phyloP scores from a whole-genome alignment of 2,113 vertebrate genomes.

The Salvelinus sp. region DNA sequence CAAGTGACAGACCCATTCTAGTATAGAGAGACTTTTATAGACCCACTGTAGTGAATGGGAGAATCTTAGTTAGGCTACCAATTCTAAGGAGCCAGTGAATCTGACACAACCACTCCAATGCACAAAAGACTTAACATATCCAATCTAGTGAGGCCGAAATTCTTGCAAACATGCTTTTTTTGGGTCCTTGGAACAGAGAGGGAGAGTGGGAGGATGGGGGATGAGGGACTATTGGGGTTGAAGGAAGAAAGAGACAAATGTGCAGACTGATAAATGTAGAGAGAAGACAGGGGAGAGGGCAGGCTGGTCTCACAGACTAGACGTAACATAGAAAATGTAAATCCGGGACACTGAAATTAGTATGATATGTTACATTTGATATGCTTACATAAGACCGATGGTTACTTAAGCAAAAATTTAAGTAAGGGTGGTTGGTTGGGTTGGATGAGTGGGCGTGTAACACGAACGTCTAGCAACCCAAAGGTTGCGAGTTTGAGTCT shows the following conservation, averaged over 20 bases:
- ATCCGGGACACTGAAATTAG: too few relatives aligned
- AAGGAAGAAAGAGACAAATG: neutral
- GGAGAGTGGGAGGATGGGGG: too few relatives aligned
- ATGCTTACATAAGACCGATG: too few relatives aligned
- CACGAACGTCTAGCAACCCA: too few relatives aligned
- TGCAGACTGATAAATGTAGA: neutral
- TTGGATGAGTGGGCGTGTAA: too few relatives aligned
- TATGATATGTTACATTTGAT: too few relatives aligned
- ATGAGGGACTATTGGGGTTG: neutral
- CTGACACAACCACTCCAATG: neutral
- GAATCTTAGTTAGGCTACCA: neutral
- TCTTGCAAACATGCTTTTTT: neutral
- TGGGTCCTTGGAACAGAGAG: neutral
- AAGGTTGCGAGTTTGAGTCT: too few relatives aligned
- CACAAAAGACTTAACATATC: neutral
- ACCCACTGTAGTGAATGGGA: neutral
- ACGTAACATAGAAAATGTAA: neutral
- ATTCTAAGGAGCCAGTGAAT: neutral
- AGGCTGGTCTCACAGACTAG: neutral
- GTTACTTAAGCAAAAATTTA: too few relatives aligned
- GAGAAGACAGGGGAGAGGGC: conserved; percentile 6
- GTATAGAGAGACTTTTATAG: neutral
- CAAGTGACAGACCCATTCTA: neutral
- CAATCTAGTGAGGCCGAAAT: neutral
- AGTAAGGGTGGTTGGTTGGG: too few relatives aligned